A percentile compares a stretch with the other conserved stretches of the same genome.
These are phyloP conservation scores for Ooceraea biroi DNA, from an alignment of 1,140 invertebrate species.

Conservation along the genomic window DNA sequence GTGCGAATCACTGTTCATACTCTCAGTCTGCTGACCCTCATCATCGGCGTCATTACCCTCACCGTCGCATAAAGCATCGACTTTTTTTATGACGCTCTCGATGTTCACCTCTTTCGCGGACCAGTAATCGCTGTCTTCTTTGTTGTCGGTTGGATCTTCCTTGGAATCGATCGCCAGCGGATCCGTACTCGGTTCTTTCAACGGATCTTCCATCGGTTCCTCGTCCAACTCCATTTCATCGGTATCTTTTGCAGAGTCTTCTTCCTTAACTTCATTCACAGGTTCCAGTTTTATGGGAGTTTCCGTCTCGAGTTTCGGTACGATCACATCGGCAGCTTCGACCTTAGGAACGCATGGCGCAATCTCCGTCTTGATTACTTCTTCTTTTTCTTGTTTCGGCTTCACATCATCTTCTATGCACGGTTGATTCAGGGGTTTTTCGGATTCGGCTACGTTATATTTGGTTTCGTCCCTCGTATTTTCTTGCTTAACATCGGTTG, in stretches of 20 bases:
- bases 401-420: constrained; percentile 35
- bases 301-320: constrained; percentile 64
- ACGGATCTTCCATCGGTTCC: constrained; percentile 73
- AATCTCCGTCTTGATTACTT: constrained; percentile 48
- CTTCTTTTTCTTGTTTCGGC: constrained; percentile 58
- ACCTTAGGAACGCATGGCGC: constrained; percentile 24
- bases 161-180: constrained; percentile 79
- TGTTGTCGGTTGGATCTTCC: constrained; percentile 86
- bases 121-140: constrained; percentile 92
- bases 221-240: constrained; percentile 74
- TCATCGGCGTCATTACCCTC: constrained; percentile 81
- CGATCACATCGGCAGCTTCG: not conserved
- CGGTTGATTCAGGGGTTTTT: constrained; percentile 69
- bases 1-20: constrained; percentile 70
- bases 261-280: constrained; percentile 65
- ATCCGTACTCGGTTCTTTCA: constrained; percentile 75
- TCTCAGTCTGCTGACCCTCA: constrained; percentile 70
- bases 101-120: constrained; percentile 92
- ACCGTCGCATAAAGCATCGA: constrained; percentile 88
- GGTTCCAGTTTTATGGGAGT: constrained; percentile 46
- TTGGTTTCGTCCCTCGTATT: constrained; percentile 47
- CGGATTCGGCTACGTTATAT: constrained; percentile 57
- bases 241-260: constrained; percentile 65
- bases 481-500: constrained; percentile 65
- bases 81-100: constrained; percentile 92